phyloP scores from a whole-genome alignment of 2,797 vertebrate genomes.

The Martes flavigula region DNA sequence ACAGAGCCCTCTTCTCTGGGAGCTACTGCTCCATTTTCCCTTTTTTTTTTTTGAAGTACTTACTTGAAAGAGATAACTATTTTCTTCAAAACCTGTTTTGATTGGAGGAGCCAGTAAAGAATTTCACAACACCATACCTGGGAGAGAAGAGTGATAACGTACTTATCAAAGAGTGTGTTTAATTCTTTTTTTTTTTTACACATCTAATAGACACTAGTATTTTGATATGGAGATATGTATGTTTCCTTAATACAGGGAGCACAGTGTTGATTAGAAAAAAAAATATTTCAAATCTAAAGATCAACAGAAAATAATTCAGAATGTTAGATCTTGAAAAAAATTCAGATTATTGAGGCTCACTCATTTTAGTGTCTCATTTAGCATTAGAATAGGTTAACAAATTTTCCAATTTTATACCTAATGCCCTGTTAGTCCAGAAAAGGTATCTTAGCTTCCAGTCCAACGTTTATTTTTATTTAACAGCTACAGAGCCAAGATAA shows the following conservation, averaged over 20 bases:
- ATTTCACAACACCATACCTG: neutral
- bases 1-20: neutral
- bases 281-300: conserved; percentile 1
- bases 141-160: neutral
- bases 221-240: neutral
- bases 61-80: conserved; percentile 32
- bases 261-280: neutral
- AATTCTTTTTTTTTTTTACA: neutral
- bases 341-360: neutral
- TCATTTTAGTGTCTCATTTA: neutral
- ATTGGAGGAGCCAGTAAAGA: neutral
- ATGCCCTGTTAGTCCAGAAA: neutral
- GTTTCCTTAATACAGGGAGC: neutral
- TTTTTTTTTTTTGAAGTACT: conserved; percentile 22
- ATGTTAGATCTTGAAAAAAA: neutral
- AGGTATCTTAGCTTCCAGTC: neutral
- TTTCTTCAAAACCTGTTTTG: conserved; percentile 1
- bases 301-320: neutral
- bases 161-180: neutral
- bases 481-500: neutral
- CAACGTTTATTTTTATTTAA: neutral
- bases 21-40: neutral
- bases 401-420: neutral
- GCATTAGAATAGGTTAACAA: neutral
- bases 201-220: neutral